Conservation (phyloP, 2,797 vertebrate genomes). For the Enteromius fasciolatus region DNA sequence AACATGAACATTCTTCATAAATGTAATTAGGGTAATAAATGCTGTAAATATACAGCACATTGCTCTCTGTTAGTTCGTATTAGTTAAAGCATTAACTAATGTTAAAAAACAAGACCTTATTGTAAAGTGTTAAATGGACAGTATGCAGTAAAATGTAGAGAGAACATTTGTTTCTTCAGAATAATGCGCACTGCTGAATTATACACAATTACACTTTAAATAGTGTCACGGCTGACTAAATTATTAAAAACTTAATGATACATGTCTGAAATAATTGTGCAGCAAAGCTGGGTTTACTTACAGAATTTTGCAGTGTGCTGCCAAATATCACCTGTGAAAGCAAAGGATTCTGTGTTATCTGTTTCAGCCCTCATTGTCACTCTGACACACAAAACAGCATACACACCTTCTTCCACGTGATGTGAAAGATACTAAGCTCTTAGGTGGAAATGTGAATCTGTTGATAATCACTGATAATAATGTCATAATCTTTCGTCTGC, state of each 20-base stretch:
- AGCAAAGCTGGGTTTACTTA: conserved; percentile 39
- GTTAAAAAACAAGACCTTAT: background rate
- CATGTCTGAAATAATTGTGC: background rate
- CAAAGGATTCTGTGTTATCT: conserved; percentile 52
- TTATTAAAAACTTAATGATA: background rate
- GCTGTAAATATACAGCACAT: background rate
- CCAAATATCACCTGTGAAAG: background rate
- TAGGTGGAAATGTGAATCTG: conserved; percentile 25
- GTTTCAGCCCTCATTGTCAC: conserved; percentile 65
- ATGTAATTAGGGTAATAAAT: background rate
- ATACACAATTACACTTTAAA: background rate
- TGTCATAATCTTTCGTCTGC: background rate
- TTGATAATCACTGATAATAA: background rate
- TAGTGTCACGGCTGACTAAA: background rate
- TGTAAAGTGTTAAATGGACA: background rate
- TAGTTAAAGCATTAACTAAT: background rate
- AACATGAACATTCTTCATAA: background rate
- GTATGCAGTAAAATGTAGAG: background rate
- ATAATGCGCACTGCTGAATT: background rate
- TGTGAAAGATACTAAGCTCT: conserved; percentile 42
- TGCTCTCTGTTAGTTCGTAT: background rate
- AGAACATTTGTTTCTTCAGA: background rate
- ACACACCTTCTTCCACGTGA: conserved; percentile 56
- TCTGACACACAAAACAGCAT: conserved; percentile 15
- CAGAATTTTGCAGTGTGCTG: conserved; percentile 21